Evolutionary conservation across 1,140 invertebrate species (phyloP).

Genomic region (Euglossa dilemma): DNA sequence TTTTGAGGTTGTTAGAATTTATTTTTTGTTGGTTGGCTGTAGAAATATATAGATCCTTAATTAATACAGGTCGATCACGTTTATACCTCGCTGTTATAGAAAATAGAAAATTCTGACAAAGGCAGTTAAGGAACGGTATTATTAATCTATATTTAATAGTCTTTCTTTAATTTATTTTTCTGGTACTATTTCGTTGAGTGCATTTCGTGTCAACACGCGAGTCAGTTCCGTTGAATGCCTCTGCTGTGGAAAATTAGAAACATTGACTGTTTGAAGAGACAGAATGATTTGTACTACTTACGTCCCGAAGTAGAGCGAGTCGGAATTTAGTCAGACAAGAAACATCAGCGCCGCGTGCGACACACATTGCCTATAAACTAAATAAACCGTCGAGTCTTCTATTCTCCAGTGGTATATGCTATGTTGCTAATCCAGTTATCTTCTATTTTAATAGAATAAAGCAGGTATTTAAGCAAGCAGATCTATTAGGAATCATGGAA

Average conservation of each 20-base stretch:
- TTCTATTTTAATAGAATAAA: neutral
- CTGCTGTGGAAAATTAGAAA: neutral
- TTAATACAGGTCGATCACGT: no score
- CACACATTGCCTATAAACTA: neutral
- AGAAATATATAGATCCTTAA: no score
- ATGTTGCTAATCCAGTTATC: neutral
- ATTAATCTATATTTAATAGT: no score
- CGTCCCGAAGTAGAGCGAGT: conserved; percentile 3
- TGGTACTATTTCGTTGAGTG: neutral
- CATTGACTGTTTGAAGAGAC: neutral
- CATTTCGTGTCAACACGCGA: neutral
- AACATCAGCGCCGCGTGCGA: neutral
- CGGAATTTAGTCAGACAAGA: conserved; percentile 12
- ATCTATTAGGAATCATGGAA: neutral
- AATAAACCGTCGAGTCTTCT: neutral
- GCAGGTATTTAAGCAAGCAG: neutral
- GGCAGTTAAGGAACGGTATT: no score
- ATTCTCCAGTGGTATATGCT: no score
- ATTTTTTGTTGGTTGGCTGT: no score
- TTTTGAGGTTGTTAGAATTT: no score
- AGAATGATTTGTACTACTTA: conserved; percentile 5
- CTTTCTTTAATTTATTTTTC: no score
- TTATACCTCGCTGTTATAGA: no score
- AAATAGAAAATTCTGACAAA: no score
- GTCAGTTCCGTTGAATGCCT: neutral